Percentiles rank a stretch among this genome's conserved stretches.
Evolutionary conservation across 2,113 vertebrate genomes (phyloP).

Genomic region (Rhynchomys soricoides): DNA sequence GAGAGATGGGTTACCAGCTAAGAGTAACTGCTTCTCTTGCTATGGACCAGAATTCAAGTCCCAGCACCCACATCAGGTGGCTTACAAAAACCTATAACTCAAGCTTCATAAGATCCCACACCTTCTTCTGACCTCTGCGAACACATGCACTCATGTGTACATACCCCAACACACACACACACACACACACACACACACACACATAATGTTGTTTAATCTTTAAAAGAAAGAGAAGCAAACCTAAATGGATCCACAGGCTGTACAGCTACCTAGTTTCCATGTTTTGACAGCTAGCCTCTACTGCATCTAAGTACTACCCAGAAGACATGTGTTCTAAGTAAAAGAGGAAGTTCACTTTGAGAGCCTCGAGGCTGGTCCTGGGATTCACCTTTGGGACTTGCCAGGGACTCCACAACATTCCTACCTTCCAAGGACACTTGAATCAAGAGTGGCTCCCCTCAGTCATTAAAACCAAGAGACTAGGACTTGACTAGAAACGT

Average conservation of each 20-base stretch:
- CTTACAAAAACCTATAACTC: neutral
- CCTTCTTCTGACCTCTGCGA: neutral
- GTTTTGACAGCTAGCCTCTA: neutral
- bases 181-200: neutral
- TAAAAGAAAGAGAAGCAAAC: neutral
- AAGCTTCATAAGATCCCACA: neutral
- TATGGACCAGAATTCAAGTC: neutral
- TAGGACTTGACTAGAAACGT: neutral
- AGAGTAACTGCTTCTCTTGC: neutral
- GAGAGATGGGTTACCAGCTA: neutral
- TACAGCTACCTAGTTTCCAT: neutral
- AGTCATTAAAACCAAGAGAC: neutral
- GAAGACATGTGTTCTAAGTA: neutral
- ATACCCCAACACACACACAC: neutral
- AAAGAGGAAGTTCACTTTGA: neutral
- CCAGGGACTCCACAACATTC: neutral
- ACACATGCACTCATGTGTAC: neutral
- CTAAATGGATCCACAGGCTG: neutral
- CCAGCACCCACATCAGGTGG: neutral
- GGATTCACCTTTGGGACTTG: neutral
- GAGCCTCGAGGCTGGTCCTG: neutral
- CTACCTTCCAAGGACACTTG: neutral
- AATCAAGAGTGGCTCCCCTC: neutral
- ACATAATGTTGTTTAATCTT: neutral
- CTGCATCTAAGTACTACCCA: neutral